Evolutionary conservation across 2,797 vertebrate species (phyloP), one percentile per base, ranked within the genome.

Genomic region (Catamblyrhynchus diadema): DNA sequence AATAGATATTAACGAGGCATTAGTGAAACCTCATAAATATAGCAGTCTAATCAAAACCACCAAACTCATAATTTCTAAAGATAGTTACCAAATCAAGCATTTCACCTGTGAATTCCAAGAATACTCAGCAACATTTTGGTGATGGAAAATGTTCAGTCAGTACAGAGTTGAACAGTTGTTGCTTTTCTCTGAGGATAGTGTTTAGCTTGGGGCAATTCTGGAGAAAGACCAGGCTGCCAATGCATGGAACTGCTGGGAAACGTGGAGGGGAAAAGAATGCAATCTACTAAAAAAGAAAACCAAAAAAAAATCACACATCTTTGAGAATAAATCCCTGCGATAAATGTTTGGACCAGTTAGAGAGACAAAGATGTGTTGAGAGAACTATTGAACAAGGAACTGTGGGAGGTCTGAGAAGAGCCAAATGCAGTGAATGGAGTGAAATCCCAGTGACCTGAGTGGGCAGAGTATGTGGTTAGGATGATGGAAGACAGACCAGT

Each of bases 361-460:
- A 83, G 53, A 73, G 48, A 69, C 48, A 66, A 50, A 2, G 1
- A 81, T 61, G 79, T 75, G 47, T 60, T 80, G 86, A 91, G 82
- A 80, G 22, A 86, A 67, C 78, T 94, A 60, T 56, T 84, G 86
- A 93, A 90, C 62, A 73, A 70, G 83, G 48, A 72, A 35, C 78
- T 88, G 94, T 80, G 93, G 90, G 94, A 97, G 93, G 92, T 95
- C 95, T 93, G 3, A 20, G 71, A 65, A 67, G 67, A 92, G 88
- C 88, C 93, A 95, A 88, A 57, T 8, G 30, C 56, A 79, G 73
- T 79, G 92, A 92, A 95, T 79, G 70, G 32, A 93, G 83, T 67
- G 93, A 92, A 97, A 94, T 93, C 78, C 41, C 74, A 64, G 71
- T 88, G 93, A 95, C 86, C 74, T 95, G 94, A 93, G 93, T 93